Evolutionary conservation across 2,888 invertebrate species (phyloP).

Genomic region (Synanthedon tipuliformis): DNA sequence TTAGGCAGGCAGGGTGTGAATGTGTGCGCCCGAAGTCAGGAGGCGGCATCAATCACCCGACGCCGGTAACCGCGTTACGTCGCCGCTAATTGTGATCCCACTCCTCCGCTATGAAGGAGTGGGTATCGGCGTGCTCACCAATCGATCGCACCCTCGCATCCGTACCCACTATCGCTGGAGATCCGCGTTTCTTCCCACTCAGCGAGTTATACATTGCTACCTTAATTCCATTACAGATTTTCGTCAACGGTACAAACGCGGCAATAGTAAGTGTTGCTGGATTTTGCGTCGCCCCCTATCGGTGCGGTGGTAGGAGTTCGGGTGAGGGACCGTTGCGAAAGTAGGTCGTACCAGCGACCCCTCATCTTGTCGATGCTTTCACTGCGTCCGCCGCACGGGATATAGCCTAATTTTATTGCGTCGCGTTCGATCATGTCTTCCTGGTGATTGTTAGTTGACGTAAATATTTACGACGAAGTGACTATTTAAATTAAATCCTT

Average conservation of each 20-base stretch:
- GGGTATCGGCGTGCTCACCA: slow-evolving; percentile 28
- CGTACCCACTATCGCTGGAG: slow-evolving; percentile 13
- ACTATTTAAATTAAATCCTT: neutral
- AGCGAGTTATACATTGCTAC: slow-evolving; percentile 38
- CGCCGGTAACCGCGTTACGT: slow-evolving; percentile 43
- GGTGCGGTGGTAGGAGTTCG: slow-evolving; percentile 25
- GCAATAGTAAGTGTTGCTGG: slow-evolving; percentile 22
- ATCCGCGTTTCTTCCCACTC: slow-evolving; percentile 27
- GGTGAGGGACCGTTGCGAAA: slow-evolving; percentile 35
- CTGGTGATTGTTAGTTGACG: slow-evolving; percentile 24
- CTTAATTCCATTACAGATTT: slow-evolving; percentile 31
- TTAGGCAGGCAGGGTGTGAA: slow-evolving; percentile 4
- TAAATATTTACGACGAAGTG: slow-evolving; percentile 6
- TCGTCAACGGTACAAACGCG: slow-evolving; percentile 22
- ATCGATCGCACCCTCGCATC: slow-evolving; percentile 25
- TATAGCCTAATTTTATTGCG: slow-evolving; percentile 63
- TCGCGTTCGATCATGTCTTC: slow-evolving; percentile 46
- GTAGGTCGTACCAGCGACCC: slow-evolving; percentile 43
- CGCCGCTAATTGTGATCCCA: slow-evolving; percentile 55
- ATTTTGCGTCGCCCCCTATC: slow-evolving; percentile 13
- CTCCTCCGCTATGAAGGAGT: slow-evolving; percentile 15
- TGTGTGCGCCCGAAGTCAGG: slow-evolving; percentile 4
- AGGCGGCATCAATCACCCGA: slow-evolving; percentile 34
- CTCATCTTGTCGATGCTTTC: slow-evolving; percentile 44
- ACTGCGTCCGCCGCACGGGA: slow-evolving; percentile 40